Base-by-base conservation (phyloP, 2,888 invertebrate species). In the Drosophila demipolita region DNA sequence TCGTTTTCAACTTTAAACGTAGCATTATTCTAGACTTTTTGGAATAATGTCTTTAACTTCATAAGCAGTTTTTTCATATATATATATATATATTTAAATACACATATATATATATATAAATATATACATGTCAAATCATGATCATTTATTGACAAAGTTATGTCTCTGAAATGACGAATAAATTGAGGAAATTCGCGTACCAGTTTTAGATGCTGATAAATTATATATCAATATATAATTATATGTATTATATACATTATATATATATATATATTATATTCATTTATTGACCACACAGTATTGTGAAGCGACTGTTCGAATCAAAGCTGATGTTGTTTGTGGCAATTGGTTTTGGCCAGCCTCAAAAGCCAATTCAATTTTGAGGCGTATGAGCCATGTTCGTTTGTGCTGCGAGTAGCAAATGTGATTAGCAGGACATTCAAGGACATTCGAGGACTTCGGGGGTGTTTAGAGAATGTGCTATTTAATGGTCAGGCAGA, bases 351-450 rank as follows among this genome's bases (percentile, higher is more conserved):
- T 29, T 54, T 74, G 71, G 72, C 62, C 59, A 55, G 71, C 59
- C 71, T 67, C 69, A 53, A 67, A 78, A 73, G 74, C 58, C 74
- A 82, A 85, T 76, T 83, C 69, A 81, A 83, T 86, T 86, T 75
- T 26, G 68, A 52, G 55, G 42, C 57, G 40, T 57, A 42, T 57
- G 57, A 57, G 20, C 57, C 32, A 32, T 42, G 40, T 6, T 32
- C 40, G 55, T 29, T 55, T 55, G 38, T 29, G 32, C n/a, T 8
- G n/a, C 20, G 32, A 32, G 29, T 9, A 55, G 2, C 12, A 60
- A 76, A 80, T 80, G 85, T 87, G 85, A 85, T 85, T 85, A 85
- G 85, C 85, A 77, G 80, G 70, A 77, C 78, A 69, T 78, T 74
- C 59, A 26, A 59, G 64, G 50, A 49, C 5, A 29, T 29, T 29